Base-by-base conservation (phyloP, 2,113 vertebrate species). In the Equus przewalskii region DNA sequence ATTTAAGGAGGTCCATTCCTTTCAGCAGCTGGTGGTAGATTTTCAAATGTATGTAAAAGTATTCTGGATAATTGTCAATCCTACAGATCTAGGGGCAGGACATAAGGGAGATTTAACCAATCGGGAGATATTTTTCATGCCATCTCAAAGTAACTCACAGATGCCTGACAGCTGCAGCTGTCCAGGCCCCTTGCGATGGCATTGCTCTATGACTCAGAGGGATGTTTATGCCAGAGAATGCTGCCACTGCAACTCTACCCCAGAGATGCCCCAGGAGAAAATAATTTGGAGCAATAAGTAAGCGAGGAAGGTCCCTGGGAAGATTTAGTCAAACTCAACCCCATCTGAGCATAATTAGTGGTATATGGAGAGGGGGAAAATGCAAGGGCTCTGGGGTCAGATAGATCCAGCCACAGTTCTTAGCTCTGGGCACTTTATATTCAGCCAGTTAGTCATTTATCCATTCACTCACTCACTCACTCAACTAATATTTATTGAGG, bases 161-260 rank as follows among this genome's bases (percentile, higher is more conserved):
- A 97, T 97, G 94, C 98, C 96, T 96, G 98, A 98, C 98, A 99
- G 98, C 98, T 98, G 98, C 98, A 98, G 98, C 98, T 98, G 98
- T 97, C 97, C 60, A 5, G 85, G 97, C 76, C 64, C 91, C 95
- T 96, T 41, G 49, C 7, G 30, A 86, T 90, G 95, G 98, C 97
- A 97, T 97, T 98, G 97, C 90, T 97, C 97, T 97, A 98, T 98
- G 98, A 99, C 97, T 99, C 98, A 98, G 91, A 98, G 95, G 96
- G 92, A 89, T 94, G 96, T 33, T 95, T 16, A 80, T 98, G 98
- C 98, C 98, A 99, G 98, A 97, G 97, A 98, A 98, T 97, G 60
- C 91, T 98, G 97, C 97, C 95, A 95, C 92, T 6, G 97, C 98
- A 98, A 98, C 16, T 94, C 91, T 97, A 98, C 93, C 97, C 98